phyloP scores from a whole-genome alignment of 2,797 vertebrate species.

The Geotrypetes seraphini region DNA sequence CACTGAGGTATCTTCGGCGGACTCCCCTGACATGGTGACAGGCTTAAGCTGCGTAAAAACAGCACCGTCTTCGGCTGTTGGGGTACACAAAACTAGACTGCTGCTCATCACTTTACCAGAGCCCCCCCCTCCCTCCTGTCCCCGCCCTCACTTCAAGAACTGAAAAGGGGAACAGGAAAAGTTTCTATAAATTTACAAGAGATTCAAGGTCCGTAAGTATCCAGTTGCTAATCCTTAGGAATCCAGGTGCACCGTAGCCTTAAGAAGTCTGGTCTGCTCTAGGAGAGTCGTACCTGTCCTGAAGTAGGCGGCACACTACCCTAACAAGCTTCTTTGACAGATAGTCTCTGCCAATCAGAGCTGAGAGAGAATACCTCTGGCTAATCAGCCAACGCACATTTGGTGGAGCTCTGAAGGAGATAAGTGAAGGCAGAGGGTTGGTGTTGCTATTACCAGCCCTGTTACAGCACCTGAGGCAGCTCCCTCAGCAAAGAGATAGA shows the following conservation, averaged over 20 bases:
- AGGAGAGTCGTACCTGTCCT: constrained; percentile 66
- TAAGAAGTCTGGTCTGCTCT: constrained; percentile 41
- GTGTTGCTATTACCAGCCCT: too few species aligned
- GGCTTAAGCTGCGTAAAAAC: constrained; percentile 77
- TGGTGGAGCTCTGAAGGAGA: too few species aligned
- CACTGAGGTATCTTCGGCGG: constrained; percentile 65
- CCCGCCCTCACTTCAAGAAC: background rate
- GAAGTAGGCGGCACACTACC: constrained; percentile 41
- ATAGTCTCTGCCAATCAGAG: constrained; percentile 1
- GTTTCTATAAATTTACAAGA: background rate
- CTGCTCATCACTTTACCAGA: constrained; percentile 59
- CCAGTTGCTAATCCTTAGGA: constrained; percentile 8
- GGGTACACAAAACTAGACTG: constrained; percentile 57
- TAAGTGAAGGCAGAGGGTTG: too few species aligned
- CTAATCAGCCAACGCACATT: too few species aligned
- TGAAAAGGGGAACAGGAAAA: background rate
- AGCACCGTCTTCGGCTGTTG: constrained; percentile 56
- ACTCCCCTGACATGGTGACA: constrained; percentile 66
- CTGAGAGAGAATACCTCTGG: background rate
- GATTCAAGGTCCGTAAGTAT: constrained; percentile 1
- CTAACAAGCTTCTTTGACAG: constrained; percentile 17
- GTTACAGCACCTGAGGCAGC: too few species aligned
- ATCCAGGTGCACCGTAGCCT: constrained; percentile 34
- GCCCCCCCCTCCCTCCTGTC: background rate
- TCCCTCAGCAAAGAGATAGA: too few species aligned